Evolutionary conservation across 2,797 vertebrate species (phyloP), one percentile per base, ranked within the genome.

Genomic region (Anisognathus igniventris): DNA sequence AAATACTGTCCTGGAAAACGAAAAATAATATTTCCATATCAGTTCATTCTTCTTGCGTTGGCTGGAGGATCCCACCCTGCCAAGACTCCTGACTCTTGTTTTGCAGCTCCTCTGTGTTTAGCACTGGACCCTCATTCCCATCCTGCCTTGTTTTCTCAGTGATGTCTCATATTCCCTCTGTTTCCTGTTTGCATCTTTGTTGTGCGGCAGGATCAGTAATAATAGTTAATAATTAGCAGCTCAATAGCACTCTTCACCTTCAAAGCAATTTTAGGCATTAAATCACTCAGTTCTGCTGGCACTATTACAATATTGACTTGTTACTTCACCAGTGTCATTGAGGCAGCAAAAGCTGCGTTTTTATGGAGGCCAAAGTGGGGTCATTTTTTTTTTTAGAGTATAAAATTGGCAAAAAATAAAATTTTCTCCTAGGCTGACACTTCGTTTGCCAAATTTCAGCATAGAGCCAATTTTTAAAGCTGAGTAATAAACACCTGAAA

Each of bases 401-500:
- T 30, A 86, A 75, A 96, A 96, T 80, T 94, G 93, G 96, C 92
- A 92, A 95, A 97, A 96, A 94, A 79, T 65, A 89, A 85, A 82
- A 87, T 86, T 90, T 92, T 96, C 87, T 96, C 83, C 68, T 87
- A 82, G 84, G 74, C 90, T 91, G 93, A 95, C 91, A 96, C 92
- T 91, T 94, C 0, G 6, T 96, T 93, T 96, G 96, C 95, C 95
- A 95, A 96, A 97, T 96, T 96, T 96, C 83, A 96, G 88, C 74
- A 9, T 61, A 77, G 92, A 94, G 96, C 95, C 94, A 96, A 53
- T 96, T 96, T 96, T 97, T 95, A 97, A 95, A 96, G 96, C 96
- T 66, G 80, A 89, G 95, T 96, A 96, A 97, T 97, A 96, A 96
- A 97, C 95, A 96, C 96, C 96, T 96, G 91, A 90, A 56, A 90